Evolutionary conservation across 2,888 invertebrate species (phyloP).

Genomic region (Caenorhabditis macrosperma): DNA sequence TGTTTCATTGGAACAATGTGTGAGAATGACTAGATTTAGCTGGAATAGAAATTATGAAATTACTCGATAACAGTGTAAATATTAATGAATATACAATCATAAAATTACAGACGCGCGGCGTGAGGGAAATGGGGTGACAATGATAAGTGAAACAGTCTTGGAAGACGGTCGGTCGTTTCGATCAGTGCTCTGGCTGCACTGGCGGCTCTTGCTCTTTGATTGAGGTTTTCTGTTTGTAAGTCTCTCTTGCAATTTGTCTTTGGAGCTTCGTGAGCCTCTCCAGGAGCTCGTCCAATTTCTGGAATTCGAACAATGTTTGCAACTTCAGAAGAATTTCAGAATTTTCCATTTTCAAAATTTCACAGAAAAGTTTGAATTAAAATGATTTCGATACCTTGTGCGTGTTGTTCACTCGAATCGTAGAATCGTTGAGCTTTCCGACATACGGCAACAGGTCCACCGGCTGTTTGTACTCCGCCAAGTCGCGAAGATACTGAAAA

Average conservation of each 20-base stretch:
- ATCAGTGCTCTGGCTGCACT: constrained; percentile 42
- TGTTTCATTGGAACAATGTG: constrained; percentile 8
- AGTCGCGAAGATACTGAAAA: constrained; percentile 65
- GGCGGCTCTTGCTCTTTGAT: constrained; percentile 58
- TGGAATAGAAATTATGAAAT: neutral
- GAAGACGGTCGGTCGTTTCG: constrained; percentile 6
- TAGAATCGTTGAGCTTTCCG: constrained; percentile 61
- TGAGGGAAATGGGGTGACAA: constrained; percentile 25
- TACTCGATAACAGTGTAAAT: too few relatives aligned
- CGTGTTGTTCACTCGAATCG: constrained; percentile 57
- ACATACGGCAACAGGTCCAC: constrained; percentile 62
- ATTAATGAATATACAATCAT: constrained; percentile 25
- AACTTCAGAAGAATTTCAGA: neutral
- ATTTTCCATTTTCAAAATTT: too few relatives aligned
- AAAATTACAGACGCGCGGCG: too few relatives aligned
- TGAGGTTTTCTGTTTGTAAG: constrained; percentile 57
- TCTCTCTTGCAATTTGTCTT: constrained; percentile 68
- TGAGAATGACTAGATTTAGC: constrained; percentile 29
- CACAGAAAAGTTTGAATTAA: too few relatives aligned
- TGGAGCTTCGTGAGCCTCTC: constrained; percentile 67
- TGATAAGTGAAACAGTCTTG: constrained; percentile 19
- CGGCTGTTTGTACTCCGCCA: constrained; percentile 61
- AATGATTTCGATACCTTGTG: too few relatives aligned
- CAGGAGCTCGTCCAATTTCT: constrained; percentile 57
- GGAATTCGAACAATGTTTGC: neutral